phyloP scores from a whole-genome alignment of 1,140 invertebrate species.

The Cyclina sinensis region DNA sequence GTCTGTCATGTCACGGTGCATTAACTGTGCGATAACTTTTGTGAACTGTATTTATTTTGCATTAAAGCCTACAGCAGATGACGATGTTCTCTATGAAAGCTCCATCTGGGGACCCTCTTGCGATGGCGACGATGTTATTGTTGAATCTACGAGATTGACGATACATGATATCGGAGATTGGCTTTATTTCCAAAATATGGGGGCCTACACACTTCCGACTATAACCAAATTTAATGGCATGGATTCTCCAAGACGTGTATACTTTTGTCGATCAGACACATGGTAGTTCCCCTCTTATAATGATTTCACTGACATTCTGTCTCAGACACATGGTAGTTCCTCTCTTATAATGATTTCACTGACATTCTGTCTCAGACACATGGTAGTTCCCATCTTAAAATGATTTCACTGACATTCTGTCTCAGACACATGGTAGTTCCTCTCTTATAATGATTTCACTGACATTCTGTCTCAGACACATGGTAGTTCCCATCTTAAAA shows the following conservation, averaged over 20 bases:
- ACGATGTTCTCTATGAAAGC: constrained; percentile 3
- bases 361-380: too few relatives aligned
- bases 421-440: too few relatives aligned
- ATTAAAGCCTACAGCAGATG: not conserved
- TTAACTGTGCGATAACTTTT: too few relatives aligned
- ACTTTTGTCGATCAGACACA: not conserved
- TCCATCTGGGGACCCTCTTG: constrained; percentile 97
- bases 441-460: too few relatives aligned
- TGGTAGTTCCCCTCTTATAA: not conserved
- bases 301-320: too few relatives aligned
- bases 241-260: constrained; percentile 87
- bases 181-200: constrained; percentile 96
- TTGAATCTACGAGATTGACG: constrained; percentile 90
- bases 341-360: too few relatives aligned
- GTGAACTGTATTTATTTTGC: not conserved
- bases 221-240: constrained; percentile 96
- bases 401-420: too few relatives aligned
- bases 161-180: constrained; percentile 93
- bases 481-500: too few relatives aligned
- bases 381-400: too few relatives aligned
- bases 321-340: too few relatives aligned
- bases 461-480: too few relatives aligned
- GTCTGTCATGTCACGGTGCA: too few relatives aligned
- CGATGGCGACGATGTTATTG: constrained; percentile 95
- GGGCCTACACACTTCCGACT: constrained; percentile 95